Evolutionary conservation across 2,113 vertebrate species (phyloP), one percentile per base, ranked within the genome.

Genomic region (Odocoileus virginianus): DNA sequence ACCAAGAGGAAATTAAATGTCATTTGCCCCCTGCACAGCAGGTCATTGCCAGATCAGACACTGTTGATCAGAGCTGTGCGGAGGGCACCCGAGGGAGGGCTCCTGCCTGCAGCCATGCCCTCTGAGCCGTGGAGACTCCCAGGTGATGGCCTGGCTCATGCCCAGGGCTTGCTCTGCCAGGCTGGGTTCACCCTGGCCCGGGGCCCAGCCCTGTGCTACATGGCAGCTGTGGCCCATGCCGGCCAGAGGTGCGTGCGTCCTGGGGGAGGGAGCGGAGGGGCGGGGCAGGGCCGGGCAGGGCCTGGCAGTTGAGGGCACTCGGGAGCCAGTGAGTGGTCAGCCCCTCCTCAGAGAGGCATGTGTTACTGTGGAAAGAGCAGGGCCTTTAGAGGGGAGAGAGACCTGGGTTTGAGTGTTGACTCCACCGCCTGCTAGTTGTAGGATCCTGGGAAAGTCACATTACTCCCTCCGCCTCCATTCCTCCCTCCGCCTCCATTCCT

Each of bases 1-100:
- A 96, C 97, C 88, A 74, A 98, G 95, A 97, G 97, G 97, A 98
- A 98, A 98, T 98, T 98, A 98, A 98, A 98, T 98, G 97, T 97
- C 97, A 98, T 97, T 98, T 98, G 97, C 98, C 97, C 97, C 97
- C 93, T 97, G 96, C 93, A 95, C 87, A 95, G 97, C 93, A 93
- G 98, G 96, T 97, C 8, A 91, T 57, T 98, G 97, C 98, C 98
- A 97, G 96, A 97, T 96, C 97, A 96, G 97, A 96, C 98, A 89
- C 67, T 96, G 88, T 94, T 97, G 97, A 94, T 98, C 97, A 92
- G 97, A 95, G 83, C 93, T 86, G 95, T 95, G 83, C 25, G 78
- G 79, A 95, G 94, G 89, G 83, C 57, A 95, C 97, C 89, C 95
- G 0, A 81, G 97, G 98, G 97, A 97, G 86, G 83, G 43, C 88